Evolutionary conservation across 92 coral and sea anemone species (phyloP).

Genomic region (Zoanthus solanderi): DNA sequence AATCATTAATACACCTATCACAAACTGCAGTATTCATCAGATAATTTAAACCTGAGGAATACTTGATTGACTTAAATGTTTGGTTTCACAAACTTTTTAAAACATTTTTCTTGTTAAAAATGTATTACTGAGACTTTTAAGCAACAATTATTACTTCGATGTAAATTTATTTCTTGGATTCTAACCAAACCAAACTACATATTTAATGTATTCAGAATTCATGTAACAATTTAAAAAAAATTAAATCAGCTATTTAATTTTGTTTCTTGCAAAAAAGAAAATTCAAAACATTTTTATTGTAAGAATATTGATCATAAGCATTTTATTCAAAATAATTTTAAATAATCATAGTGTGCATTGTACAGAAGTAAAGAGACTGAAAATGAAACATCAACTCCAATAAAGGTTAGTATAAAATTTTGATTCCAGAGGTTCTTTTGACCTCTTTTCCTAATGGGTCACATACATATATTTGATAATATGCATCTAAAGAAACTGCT

Average conservation of each 20-base stretch:
- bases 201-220: too few species aligned
- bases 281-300: too few species aligned
- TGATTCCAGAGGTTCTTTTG: neutral
- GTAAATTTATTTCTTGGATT: too few species aligned
- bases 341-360: conserved; percentile 3
- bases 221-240: too few species aligned
- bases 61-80: neutral
- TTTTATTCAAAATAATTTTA: too few species aligned
- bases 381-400: neutral
- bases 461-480: neutral
- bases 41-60: neutral
- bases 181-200: too few species aligned
- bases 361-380: conserved; percentile 1
- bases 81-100: neutral
- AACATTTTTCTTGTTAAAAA: neutral
- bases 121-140: too few species aligned
- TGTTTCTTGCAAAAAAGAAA: too few species aligned
- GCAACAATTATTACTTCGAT: too few species aligned
- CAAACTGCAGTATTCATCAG: neutral
- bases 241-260: too few species aligned
- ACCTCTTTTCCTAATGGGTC: neutral
- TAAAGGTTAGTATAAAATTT: neutral
- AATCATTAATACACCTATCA: conserved; percentile 14
- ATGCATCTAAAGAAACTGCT: neutral
- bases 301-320: too few species aligned